Conservation (phyloP, 2,113 vertebrate genomes). For the Asarcornis scutulata region DNA sequence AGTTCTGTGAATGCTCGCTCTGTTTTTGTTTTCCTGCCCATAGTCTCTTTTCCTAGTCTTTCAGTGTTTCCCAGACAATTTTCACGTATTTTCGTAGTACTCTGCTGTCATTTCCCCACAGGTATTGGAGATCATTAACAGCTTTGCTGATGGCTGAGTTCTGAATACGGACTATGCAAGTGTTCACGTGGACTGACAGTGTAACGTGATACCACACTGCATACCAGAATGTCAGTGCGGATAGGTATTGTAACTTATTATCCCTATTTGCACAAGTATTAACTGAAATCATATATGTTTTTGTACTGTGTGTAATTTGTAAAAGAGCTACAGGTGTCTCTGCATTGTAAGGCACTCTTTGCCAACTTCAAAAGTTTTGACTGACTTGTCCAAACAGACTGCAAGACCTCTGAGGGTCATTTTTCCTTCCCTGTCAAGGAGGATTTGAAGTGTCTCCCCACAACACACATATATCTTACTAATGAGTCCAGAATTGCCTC, state of each 20-base stretch:
- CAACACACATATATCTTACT: background rate
- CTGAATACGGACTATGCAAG: background rate
- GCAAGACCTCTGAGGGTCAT: background rate
- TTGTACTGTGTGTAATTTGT: background rate
- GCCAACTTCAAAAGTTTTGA: background rate
- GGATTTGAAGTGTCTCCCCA: background rate
- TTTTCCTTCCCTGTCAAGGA: background rate
- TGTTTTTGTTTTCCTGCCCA: background rate
- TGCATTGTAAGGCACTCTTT: background rate
- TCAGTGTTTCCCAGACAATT: background rate
- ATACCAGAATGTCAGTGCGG: background rate
- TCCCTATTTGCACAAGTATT: background rate
- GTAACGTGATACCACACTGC: background rate
- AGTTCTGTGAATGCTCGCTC: background rate
- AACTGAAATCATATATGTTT: background rate
- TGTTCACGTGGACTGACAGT: background rate
- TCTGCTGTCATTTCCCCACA: background rate
- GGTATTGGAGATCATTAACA: background rate
- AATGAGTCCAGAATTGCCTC: conserved; percentile 7
- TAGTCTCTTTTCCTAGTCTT: background rate
- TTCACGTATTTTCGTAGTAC: background rate
- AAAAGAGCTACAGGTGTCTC: background rate
- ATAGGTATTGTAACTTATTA: background rate
- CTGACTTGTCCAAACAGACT: background rate
- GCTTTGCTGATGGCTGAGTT: background rate